Conservation (phyloP, 1,140 invertebrate species). For the Lanistes nyassanus region DNA sequence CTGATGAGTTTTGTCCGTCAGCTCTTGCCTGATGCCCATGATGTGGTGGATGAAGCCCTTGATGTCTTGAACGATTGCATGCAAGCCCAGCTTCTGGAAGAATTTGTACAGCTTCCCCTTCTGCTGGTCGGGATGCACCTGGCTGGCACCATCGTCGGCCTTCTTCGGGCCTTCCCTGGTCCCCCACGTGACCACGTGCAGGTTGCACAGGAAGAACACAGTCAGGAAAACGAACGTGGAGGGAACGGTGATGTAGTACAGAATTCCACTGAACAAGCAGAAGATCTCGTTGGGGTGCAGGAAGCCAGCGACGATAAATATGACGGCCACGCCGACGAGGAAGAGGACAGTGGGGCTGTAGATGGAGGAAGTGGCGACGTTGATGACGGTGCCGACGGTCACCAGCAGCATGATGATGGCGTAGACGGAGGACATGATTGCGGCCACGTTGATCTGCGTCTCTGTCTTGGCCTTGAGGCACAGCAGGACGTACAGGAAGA, state of each 20-base stretch:
- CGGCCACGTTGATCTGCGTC: conserved; percentile 71
- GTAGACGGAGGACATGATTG: conserved; percentile 69
- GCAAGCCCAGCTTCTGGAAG: conserved; percentile 24
- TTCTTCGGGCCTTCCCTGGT: conserved; percentile 93
- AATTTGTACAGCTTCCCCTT: conserved; percentile 52
- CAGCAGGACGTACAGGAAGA: conserved; percentile 77
- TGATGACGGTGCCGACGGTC: conserved; percentile 61
- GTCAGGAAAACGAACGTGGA: conserved; percentile 98
- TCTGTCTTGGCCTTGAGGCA: conserved; percentile 82
- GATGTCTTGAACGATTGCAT: conserved; percentile 27
- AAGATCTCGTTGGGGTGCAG: conserved; percentile 98
- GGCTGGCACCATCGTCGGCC: conserved; percentile 41
- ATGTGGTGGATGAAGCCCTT: conserved; percentile 47
- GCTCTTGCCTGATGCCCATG: conserved; percentile 70
- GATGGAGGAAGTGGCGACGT: conserved; percentile 58
- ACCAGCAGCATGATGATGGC: conserved; percentile 64
- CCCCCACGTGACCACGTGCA: conserved; percentile 98
- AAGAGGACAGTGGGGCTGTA: conserved; percentile 59
- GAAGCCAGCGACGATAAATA: conserved; percentile 95
- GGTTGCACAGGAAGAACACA: conserved; percentile 96
- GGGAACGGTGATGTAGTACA: conserved; percentile 96
- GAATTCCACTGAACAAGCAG: conserved; percentile 92
- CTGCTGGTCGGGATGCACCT: conserved; percentile 41
- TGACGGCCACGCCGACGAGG: conserved; percentile 65
- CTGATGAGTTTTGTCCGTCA: not conserved